phyloP scores from a whole-genome alignment of 2,113 vertebrate species.

The Ceratotherium simum region DNA sequence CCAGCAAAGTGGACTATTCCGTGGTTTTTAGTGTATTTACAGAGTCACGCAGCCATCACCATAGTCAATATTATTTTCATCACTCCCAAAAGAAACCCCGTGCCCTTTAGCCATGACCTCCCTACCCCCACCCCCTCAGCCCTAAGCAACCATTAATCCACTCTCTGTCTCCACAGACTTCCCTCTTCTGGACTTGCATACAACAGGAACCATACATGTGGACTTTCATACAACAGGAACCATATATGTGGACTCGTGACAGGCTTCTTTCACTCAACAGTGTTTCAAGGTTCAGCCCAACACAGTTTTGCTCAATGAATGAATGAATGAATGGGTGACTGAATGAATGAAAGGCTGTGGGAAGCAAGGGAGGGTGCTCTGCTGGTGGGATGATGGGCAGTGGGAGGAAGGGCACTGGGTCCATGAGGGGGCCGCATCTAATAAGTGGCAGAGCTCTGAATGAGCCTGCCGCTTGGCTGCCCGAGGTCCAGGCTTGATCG shows the following conservation, averaged over 20 bases:
- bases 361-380: too few species aligned
- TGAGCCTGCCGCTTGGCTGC: background rate
- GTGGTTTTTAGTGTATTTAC: background rate
- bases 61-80: background rate
- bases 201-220: too few species aligned
- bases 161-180: background rate
- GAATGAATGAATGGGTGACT: background rate
- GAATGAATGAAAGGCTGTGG: background rate
- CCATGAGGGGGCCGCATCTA: accelerated
- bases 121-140: accelerated
- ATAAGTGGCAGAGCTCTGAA: background rate
- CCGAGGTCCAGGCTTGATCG: accelerated
- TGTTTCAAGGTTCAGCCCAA: background rate
- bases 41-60: background rate
- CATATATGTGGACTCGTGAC: background rate
- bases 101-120: background rate
- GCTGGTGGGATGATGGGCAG: background rate
- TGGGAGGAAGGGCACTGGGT: too few species aligned
- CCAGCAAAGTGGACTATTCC: accelerated
- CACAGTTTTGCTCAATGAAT: background rate
- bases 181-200: background rate
- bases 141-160: background rate
- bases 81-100: background rate
- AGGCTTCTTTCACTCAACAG: background rate
- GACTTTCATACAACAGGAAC: background rate